Conservation (phyloP, 2,888 invertebrate species). For the Pedicia rivosa region DNA sequence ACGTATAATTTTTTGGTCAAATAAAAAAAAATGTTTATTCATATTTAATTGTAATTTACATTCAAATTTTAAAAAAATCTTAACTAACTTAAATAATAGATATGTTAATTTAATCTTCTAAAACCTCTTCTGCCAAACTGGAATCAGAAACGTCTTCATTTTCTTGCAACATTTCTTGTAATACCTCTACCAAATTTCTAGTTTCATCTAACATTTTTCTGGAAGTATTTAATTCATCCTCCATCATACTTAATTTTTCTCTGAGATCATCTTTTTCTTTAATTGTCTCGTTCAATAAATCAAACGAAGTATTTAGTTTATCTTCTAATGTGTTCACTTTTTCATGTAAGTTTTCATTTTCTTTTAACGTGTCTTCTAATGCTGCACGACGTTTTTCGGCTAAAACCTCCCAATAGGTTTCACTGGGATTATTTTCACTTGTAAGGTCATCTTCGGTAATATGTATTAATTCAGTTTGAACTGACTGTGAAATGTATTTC, state of each 20-base stretch:
- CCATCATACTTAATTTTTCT: slow-evolving; percentile 31
- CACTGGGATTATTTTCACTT: slow-evolving; percentile 48
- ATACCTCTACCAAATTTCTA: slow-evolving; percentile 53
- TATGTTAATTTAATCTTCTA: too few relatives aligned
- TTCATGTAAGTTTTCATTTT: slow-evolving; percentile 45
- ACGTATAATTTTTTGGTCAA: too few relatives aligned
- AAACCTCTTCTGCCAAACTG: too few relatives aligned
- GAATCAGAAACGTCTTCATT: too few relatives aligned
- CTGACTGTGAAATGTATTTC: slow-evolving; percentile 14
- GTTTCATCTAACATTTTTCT: slow-evolving; percentile 63
- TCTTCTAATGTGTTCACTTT: slow-evolving; percentile 30
- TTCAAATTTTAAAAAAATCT: too few relatives aligned
- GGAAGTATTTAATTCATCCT: slow-evolving; percentile 44
- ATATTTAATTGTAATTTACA: too few relatives aligned
- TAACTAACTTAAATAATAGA: too few relatives aligned
- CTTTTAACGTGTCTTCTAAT: slow-evolving; percentile 52
- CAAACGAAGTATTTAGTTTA: slow-evolving; percentile 48
- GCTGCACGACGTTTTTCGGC: slow-evolving; percentile 59
- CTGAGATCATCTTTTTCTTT: slow-evolving; percentile 49
- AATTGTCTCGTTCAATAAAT: slow-evolving; percentile 62
- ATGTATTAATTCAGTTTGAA: slow-evolving; percentile 20
- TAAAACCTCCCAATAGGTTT: slow-evolving; percentile 58
- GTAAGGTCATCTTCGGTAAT: slow-evolving; percentile 54
- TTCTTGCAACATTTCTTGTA: slow-evolving; percentile 52
- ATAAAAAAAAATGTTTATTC: too few relatives aligned